phyloP scores from a whole-genome alignment of 2,113 vertebrate genomes.

The Poicephalus gulielmi region DNA sequence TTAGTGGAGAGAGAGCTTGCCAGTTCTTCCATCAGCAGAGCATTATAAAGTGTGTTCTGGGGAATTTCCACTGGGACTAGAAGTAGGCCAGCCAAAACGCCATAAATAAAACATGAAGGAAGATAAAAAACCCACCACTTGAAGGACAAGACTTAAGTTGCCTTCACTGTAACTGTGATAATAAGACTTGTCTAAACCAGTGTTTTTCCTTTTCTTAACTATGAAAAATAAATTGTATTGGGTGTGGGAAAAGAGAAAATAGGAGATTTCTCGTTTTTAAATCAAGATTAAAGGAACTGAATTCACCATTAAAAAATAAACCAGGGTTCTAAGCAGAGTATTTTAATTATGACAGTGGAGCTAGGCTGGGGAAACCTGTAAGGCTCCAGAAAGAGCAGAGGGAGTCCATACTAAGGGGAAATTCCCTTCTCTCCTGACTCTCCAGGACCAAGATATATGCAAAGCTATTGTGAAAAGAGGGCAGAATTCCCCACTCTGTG shows the following conservation, averaged over 20 bases:
- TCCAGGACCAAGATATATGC: neutral
- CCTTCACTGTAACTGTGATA: neutral
- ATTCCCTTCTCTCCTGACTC: neutral
- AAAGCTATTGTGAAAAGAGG: neutral
- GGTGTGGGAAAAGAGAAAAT: neutral
- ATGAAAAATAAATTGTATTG: neutral
- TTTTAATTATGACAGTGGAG: neutral
- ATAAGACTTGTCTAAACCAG: neutral
- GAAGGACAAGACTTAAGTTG: neutral
- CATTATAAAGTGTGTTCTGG: neutral
- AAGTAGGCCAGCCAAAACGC: constrained; percentile 37
- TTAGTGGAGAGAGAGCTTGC: neutral
- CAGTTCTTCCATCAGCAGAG: constrained; percentile 6
- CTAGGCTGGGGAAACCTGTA: neutral
- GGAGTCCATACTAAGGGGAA: neutral
- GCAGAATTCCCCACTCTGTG: neutral
- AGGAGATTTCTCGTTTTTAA: neutral
- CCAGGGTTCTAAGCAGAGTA: neutral
- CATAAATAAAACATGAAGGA: constrained; percentile 40
- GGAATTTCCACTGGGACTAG: constrained; percentile 20
- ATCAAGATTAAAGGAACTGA: neutral
- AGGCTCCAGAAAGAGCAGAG: neutral
- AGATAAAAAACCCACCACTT: neutral
- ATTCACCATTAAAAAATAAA: neutral
- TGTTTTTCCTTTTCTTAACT: neutral